These are phyloP conservation scores for Cygnus buccinator DNA, from an alignment of 2,113 vertebrate genomes.

Conservation along the genomic window DNA sequence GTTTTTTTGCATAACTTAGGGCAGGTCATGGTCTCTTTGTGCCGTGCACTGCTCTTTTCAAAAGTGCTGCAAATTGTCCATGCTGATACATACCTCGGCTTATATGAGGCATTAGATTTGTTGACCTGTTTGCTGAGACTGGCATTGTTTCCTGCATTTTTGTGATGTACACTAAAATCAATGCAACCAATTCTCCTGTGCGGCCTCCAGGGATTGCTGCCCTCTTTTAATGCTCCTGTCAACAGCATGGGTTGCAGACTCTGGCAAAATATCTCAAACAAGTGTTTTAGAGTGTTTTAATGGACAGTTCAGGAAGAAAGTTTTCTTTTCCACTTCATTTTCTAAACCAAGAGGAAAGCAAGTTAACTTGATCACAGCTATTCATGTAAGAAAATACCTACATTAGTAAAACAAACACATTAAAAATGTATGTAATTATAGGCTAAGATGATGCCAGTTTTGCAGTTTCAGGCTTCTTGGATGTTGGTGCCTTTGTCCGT, in stretches of 20 bases:
- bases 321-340: not conserved
- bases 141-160: fast-evolving
- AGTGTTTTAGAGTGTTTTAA: not conserved
- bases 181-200: not conserved
- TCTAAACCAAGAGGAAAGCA: not conserved
- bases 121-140: not conserved
- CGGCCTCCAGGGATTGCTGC: not conserved
- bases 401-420: not conserved
- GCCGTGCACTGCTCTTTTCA: not conserved
- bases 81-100: not conserved
- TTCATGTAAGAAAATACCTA: not conserved
- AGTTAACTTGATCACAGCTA: not conserved
- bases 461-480: not conserved
- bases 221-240: not conserved
- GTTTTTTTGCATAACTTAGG: not conserved
- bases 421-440: not conserved
- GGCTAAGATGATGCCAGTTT: not conserved
- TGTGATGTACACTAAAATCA: fast-evolving
- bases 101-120: not conserved
- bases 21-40: not conserved
- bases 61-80: not conserved
- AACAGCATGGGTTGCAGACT: not conserved
- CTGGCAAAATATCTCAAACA: not conserved
- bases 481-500: not conserved
- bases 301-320: not conserved